Conservation (phyloP, 1,140 invertebrate genomes). For the Lepidurus packardi region DNA sequence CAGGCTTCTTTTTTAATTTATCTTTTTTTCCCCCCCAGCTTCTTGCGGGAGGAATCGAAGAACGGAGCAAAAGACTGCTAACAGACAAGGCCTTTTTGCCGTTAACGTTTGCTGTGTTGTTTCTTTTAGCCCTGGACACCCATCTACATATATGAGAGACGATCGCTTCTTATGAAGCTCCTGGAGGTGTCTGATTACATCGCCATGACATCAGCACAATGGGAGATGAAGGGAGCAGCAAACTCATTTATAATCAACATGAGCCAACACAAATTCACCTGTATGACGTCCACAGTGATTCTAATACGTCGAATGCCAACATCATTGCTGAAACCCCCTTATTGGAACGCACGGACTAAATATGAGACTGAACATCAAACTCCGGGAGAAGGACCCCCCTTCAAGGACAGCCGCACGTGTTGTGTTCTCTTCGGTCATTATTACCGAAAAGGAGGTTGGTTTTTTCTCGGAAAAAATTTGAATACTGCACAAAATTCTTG, state of each 20-base stretch:
- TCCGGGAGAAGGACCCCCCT: not conserved
- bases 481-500: not conserved
- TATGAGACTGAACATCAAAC: not conserved
- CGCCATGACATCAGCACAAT: constrained; percentile 21
- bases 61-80: not conserved
- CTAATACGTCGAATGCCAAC: constrained; percentile 13
- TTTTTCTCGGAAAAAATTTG: not conserved
- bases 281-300: constrained; percentile 9
- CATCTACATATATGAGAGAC: constrained; percentile 6
- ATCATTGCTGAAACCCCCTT: not conserved
- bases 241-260: constrained; percentile 20
- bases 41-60: not conserved
- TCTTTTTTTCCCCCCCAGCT: not conserved
- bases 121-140: not conserved
- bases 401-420: constrained; percentile 17
- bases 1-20: not conserved
- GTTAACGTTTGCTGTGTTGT: not conserved
- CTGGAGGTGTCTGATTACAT: constrained; percentile 19
- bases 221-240: constrained; percentile 17
- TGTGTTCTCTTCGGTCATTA: not conserved
- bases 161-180: constrained; percentile 21
- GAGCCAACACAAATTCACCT: constrained; percentile 11
- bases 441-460: not conserved
- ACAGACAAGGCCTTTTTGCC: not conserved
- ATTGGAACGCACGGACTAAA: constrained; percentile 7